Evolutionary conservation across 2,113 vertebrate species (phyloP).

Genomic region (Rhinichthys klamathensis): DNA sequence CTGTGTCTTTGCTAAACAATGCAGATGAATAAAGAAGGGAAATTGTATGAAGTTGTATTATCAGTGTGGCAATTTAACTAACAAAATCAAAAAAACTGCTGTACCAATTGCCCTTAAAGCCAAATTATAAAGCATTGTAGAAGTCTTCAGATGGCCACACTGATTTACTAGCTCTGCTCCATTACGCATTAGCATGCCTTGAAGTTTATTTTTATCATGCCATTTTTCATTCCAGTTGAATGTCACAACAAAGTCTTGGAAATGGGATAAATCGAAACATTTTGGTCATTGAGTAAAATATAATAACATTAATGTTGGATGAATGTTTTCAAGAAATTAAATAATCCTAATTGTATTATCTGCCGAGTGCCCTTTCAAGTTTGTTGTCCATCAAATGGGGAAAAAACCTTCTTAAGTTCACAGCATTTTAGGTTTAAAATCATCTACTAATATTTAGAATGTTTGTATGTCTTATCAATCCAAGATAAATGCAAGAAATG

Average conservation of each 20-base stretch:
- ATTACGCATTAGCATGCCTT: background rate
- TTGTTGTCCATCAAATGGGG: background rate
- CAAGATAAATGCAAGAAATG: background rate
- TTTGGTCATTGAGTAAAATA: background rate
- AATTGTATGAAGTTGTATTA: background rate
- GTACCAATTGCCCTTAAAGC: background rate
- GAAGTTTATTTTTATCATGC: background rate
- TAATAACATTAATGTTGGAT: background rate
- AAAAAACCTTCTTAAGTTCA: background rate
- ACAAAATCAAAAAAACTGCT: background rate
- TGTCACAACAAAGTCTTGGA: background rate
- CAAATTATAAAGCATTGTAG: background rate
- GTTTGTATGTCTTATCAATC: background rate
- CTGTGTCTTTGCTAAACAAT: slow-evolving; percentile 21
- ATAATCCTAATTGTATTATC: background rate
- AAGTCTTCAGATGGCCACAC: slow-evolving; percentile 5
- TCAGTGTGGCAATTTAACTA: background rate
- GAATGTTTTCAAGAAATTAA: background rate
- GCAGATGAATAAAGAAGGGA: background rate
- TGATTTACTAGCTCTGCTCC: background rate
- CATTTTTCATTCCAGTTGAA: background rate
- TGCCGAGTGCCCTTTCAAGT: background rate
- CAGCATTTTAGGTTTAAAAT: background rate
- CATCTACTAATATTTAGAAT: background rate
- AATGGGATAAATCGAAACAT: background rate